phyloP scores from a whole-genome alignment of 2,888 invertebrate genomes.

The Platynereis dumerilii region DNA sequence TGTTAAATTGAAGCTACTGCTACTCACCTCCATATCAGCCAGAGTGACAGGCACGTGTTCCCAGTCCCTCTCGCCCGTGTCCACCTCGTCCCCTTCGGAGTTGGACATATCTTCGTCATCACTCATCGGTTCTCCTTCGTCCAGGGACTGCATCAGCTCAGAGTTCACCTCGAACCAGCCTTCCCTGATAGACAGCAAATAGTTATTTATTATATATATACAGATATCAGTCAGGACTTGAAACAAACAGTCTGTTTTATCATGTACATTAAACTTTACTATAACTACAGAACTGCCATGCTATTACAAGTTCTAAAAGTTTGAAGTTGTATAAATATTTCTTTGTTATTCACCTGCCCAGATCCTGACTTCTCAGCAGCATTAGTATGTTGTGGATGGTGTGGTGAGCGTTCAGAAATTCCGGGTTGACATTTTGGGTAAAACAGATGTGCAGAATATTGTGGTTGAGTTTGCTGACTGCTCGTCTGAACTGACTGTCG shows the following conservation, averaged over 20 bases:
- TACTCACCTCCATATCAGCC: slow-evolving; percentile 42
- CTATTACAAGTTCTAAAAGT: too few relatives aligned
- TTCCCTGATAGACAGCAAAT: slow-evolving; percentile 15
- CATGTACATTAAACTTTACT: too few relatives aligned
- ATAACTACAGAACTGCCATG: too few relatives aligned
- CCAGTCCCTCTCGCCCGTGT: slow-evolving; percentile 68
- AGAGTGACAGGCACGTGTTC: slow-evolving; percentile 70
- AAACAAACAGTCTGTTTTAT: too few relatives aligned
- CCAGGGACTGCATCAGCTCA: slow-evolving; percentile 69
- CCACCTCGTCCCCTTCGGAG: slow-evolving; percentile 72
- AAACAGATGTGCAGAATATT: slow-evolving; percentile 81
- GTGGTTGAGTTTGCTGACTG: slow-evolving; percentile 80
- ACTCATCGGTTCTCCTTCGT: slow-evolving; percentile 67
- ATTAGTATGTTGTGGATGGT: slow-evolving; percentile 77
- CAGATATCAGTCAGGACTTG: too few relatives aligned
- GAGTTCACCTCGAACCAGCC: slow-evolving; percentile 66
- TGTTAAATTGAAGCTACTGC: too few relatives aligned
- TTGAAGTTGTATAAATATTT: too few relatives aligned
- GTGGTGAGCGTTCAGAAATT: slow-evolving; percentile 72
- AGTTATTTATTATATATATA: background rate
- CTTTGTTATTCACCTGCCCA: slow-evolving; percentile 75
- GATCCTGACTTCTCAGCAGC: slow-evolving; percentile 73
- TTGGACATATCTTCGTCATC: slow-evolving; percentile 70
- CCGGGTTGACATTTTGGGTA: slow-evolving; percentile 75
- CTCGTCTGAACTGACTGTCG: slow-evolving; percentile 75